These are phyloP conservation scores for Elegia similella DNA, from an alignment of 2,888 invertebrate genomes.

Conservation along the genomic window DNA sequence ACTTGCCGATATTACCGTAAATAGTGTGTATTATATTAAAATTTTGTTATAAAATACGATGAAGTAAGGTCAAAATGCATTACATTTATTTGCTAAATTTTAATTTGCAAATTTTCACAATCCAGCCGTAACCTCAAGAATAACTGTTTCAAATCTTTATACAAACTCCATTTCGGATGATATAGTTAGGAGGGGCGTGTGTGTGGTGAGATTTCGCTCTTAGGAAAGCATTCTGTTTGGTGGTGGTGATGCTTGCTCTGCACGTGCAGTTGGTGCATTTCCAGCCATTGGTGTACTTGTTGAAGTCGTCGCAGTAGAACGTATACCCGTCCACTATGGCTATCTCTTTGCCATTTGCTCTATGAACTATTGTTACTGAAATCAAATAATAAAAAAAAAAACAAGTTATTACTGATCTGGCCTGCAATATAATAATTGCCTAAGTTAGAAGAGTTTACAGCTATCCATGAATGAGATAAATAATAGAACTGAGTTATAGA, in stretches of 20 bases:
- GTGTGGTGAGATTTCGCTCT: slow-evolving; percentile 27
- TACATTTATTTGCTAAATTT: too few relatives aligned
- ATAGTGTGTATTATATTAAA: too few relatives aligned
- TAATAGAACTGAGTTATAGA: too few relatives aligned
- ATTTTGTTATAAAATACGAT: too few relatives aligned
- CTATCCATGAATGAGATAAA: too few relatives aligned
- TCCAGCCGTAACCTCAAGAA: too few relatives aligned
- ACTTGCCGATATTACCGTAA: too few relatives aligned
- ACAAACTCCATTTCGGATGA: neutral
- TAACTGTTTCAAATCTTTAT: neutral
- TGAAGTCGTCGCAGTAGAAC: neutral
- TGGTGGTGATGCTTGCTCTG: slow-evolving; percentile 19
- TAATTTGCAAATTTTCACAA: too few relatives aligned
- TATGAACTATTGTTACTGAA: neutral
- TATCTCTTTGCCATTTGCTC: neutral
- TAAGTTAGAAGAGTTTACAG: too few relatives aligned
- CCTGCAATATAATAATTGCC: too few relatives aligned
- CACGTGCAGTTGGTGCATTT: slow-evolving; percentile 21
- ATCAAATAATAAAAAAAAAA: neutral
- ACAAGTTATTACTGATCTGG: too few relatives aligned
- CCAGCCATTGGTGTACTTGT: neutral
- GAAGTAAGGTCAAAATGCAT: too few relatives aligned
- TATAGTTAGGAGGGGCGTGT: neutral
- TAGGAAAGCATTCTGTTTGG: slow-evolving; percentile 16
- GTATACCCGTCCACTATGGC: slow-evolving; percentile 2